Conservation (phyloP, 2,113 vertebrate species). For the Tinamus guttatus region DNA sequence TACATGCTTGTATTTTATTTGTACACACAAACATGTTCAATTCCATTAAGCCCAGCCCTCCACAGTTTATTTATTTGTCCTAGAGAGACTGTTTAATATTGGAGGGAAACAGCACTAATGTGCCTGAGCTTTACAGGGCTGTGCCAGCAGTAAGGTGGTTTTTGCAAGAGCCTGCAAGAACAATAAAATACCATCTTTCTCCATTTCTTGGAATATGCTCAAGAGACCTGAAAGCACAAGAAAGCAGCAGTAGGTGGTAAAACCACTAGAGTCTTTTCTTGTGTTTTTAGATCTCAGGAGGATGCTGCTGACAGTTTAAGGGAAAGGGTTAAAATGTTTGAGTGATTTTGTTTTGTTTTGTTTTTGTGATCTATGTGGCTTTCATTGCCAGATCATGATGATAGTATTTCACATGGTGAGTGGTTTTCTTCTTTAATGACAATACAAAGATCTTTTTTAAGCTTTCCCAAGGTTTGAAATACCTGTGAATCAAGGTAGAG, state of each 20-base stretch:
- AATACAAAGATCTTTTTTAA: neutral
- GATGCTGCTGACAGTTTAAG: neutral
- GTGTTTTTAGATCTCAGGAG: neutral
- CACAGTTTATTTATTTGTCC: conserved; percentile 60
- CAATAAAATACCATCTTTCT: conserved; percentile 22
- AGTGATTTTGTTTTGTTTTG: too few species aligned
- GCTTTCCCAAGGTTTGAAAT: neutral
- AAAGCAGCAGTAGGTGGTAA: neutral
- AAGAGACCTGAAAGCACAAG: conserved; percentile 15
- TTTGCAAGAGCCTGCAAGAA: conserved; percentile 21
- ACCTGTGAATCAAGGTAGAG: neutral
- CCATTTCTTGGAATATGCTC: neutral
- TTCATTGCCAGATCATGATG: neutral
- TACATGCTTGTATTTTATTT: conserved; percentile 38
- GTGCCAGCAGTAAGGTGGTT: neutral
- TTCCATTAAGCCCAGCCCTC: conserved; percentile 38
- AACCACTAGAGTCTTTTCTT: neutral
- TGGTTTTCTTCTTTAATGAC: neutral
- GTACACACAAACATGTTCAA: neutral
- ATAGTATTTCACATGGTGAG: neutral
- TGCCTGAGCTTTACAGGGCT: conserved; percentile 2
- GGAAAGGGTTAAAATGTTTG: neutral
- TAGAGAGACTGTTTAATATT: conserved; percentile 10
- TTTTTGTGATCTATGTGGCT: neutral
- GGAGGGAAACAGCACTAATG: neutral